phyloP scores from a whole-genome alignment of 2,888 invertebrate species.

The Aquatica leii region DNA sequence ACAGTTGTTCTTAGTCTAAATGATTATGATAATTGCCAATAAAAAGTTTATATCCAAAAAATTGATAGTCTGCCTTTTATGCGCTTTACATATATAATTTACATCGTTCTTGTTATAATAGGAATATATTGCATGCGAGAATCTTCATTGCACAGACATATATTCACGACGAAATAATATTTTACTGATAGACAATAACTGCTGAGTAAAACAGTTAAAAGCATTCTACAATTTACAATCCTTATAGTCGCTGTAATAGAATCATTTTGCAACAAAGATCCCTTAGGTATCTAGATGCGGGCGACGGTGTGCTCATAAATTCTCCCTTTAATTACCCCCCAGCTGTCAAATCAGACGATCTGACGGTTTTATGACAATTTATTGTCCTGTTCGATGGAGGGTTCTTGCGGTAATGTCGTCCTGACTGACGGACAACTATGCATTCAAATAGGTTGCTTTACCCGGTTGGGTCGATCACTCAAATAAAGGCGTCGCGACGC shows the following conservation, averaged over 20 bases:
- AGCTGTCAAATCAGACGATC: constrained; percentile 75
- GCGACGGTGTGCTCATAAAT: constrained; percentile 61
- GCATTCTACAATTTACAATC: constrained; percentile 5
- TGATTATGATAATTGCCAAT: too few species aligned
- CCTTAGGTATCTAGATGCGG: constrained; percentile 57
- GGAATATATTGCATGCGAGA: too few species aligned
- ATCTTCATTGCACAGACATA: too few species aligned
- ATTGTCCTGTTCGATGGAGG: constrained; percentile 68
- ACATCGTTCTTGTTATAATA: too few species aligned
- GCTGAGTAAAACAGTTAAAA: constrained; percentile 14
- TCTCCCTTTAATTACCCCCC: constrained; percentile 62
- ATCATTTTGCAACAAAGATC: constrained; percentile 42
- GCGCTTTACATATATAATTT: too few species aligned
- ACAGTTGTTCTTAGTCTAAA: too few species aligned
- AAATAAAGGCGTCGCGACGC: constrained; percentile 42
- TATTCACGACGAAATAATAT: too few species aligned
- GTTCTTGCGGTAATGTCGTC: constrained; percentile 66
- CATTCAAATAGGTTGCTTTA: constrained; percentile 79
- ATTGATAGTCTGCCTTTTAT: too few species aligned
- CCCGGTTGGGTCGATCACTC: constrained; percentile 52
- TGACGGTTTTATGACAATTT: constrained; percentile 78
- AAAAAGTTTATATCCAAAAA: too few species aligned
- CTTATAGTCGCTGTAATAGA: constrained; percentile 31
- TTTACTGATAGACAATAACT: not conserved
- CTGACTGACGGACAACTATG: constrained; percentile 78